A percentile compares a stretch with the other conserved stretches of the same genome.
These are phyloP conservation scores for Pedetes capensis DNA, from an alignment of 2,113 vertebrate genomes.

Conservation along the genomic window DNA sequence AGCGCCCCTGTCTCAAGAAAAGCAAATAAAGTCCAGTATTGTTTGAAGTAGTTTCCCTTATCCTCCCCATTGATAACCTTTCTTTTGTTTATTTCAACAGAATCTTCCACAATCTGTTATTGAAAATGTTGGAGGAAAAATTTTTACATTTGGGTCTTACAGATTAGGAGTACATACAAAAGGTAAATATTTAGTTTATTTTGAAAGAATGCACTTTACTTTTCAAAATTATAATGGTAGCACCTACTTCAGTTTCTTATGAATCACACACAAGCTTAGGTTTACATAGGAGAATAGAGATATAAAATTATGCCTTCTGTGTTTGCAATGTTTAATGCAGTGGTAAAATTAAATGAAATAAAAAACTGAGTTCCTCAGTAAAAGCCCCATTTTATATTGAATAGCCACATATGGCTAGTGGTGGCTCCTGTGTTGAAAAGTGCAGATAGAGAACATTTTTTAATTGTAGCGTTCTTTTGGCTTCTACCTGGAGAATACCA, in stretches of 20 bases:
- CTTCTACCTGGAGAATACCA: neutral
- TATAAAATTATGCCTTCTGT: neutral
- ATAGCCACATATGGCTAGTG: neutral
- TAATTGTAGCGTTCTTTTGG: neutral
- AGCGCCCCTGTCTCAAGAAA: no score
- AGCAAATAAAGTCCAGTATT: no score
- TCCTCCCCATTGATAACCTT: conserved; percentile 42
- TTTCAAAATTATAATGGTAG: neutral
- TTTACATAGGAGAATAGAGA: neutral
- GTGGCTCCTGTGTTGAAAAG: neutral
- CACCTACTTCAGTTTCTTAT: neutral
- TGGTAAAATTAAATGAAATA: neutral
- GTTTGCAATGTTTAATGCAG: neutral
- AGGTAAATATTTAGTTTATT: conserved; percentile 82
- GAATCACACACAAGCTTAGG: neutral
- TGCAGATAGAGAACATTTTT: neutral
- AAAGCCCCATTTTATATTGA: neutral
- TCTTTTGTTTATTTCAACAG: conserved; percentile 80
- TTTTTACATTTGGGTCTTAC: conserved; percentile 95
- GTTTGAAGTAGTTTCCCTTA: neutral
- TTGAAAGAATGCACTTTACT: neutral
- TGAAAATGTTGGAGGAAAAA: conserved; percentile 92
- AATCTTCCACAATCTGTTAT: conserved; percentile 91
- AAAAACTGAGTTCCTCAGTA: neutral
- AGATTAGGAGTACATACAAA: conserved; percentile 93